Percentiles rank a stretch among this genome's conserved stretches.
Conservation (phyloP, 2,888 invertebrate genomes). For the Polylopha cassiicola region DNA sequence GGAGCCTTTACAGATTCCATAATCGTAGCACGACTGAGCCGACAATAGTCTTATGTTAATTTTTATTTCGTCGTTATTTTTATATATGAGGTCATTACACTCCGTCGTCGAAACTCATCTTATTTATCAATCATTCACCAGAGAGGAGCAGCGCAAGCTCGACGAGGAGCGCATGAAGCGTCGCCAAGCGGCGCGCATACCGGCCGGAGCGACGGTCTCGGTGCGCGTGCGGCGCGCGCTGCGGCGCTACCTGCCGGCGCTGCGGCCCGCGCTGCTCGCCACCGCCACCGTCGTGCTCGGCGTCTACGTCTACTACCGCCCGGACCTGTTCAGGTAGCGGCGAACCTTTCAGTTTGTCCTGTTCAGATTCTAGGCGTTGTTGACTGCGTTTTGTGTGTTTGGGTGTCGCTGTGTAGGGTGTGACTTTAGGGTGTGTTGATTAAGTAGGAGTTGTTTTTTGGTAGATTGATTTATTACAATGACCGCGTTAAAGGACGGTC, state of each 20-base stretch:
- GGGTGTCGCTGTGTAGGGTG: not conserved
- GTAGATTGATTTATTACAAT: no score
- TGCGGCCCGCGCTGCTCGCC: constrained; percentile 69
- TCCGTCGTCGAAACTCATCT: not conserved
- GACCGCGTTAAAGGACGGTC: no score
- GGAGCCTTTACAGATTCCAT: no score
- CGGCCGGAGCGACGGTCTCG: constrained; percentile 22
- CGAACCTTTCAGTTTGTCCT: constrained; percentile 64
- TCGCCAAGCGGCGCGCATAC: constrained; percentile 46
- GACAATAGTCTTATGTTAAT: no score
- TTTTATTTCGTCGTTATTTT: no score
- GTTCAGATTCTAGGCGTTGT: constrained; percentile 45
- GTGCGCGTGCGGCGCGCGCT: constrained; percentile 33
- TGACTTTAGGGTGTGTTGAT: no score
- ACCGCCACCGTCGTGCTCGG: constrained; percentile 77
- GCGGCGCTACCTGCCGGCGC: constrained; percentile 36
- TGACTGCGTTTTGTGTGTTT: not conserved
- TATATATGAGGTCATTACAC: no score
- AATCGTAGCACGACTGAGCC: no score
- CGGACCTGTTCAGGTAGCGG: constrained; percentile 70
- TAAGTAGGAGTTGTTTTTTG: no score
- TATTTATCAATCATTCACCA: constrained; percentile 41
- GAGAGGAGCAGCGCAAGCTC: constrained; percentile 75
- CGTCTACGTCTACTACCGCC: constrained; percentile 77
- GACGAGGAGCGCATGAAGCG: constrained; percentile 76